These are phyloP conservation scores for Hypomesus transpacificus DNA, from an alignment of 2,113 vertebrate species.

Conservation along the genomic window DNA sequence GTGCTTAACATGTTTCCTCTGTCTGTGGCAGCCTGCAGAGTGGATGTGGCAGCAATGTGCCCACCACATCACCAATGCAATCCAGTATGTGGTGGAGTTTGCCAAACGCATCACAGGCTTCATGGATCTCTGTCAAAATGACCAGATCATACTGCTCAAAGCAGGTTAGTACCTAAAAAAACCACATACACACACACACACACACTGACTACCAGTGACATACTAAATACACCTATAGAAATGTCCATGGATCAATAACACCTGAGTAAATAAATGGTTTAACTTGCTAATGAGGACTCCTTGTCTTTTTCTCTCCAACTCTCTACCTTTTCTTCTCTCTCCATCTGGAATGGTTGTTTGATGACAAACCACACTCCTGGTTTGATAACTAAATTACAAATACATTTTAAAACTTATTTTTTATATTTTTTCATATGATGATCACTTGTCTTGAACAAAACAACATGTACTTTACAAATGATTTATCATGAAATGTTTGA, in stretches of 20 bases:
- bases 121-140: constrained; percentile 89
- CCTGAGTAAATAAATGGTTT: neutral
- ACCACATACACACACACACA: constrained; percentile 2
- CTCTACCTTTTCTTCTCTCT: constrained; percentile 7
- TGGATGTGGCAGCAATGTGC: constrained; percentile 87
- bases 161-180: constrained; percentile 71
- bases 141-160: constrained; percentile 88
- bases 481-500: constrained; percentile 38
- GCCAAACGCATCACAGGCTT: constrained; percentile 85
- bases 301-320: constrained; percentile 62
- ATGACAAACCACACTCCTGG: constrained; percentile 16
- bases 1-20: neutral
- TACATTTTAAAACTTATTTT: too few species aligned
- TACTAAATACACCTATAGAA: too few species aligned
- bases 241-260: neutral
- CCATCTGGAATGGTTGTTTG: constrained; percentile 18
- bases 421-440: too few species aligned
- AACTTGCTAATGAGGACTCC: constrained; percentile 57
- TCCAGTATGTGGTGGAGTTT: constrained; percentile 88
- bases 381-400: constrained; percentile 8
- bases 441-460: neutral
- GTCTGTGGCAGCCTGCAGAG: constrained; percentile 74
- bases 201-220: constrained; percentile 4
- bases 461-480: constrained; percentile 22
- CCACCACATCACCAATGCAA: constrained; percentile 82